Evolutionary conservation across 1,140 invertebrate species (phyloP), one percentile per base, ranked within the genome.

Genomic region (Geopemphigus sp.): DNA sequence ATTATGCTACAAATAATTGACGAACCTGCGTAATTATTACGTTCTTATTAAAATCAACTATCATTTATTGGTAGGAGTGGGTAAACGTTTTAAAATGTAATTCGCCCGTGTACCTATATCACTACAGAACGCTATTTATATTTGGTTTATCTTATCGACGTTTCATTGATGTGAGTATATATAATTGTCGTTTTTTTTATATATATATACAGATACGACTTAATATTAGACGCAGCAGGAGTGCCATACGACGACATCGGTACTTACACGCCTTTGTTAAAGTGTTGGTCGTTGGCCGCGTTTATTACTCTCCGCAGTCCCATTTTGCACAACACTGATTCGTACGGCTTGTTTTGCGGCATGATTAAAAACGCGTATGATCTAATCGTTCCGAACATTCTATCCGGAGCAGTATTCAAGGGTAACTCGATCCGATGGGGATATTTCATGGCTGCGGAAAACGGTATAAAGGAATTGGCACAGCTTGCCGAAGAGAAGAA

Each of bases 301-400:
- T 97, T 93, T 84, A 91, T 98, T 80, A 94, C 94, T 22, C 88
- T 98, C 70, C 91, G 91, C 74, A 90, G 93, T 29, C 95, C 96
- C 1, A 83, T 97, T 78, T 85, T 98, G 82, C 87, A 88, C 80
- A 94, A 95, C 85, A 89, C 92, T 4, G 96, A 98, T 87, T 85
- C 89, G 66, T 87, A 90, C 84, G 96, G 96, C 1, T 73, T 97
- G 29, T 81, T 89, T 12, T 83, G 86, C 17, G 92, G 93, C 54
- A 83, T 87, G 0, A 72, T 89, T 0, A 88, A 87, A 80, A 92
- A 91, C 85, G 84, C 89, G 22, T 82, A 83, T 0, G 85, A 90
- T 83, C 83, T 92, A 24, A 63, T 91, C 0, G 84, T 85, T 73
- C 84, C 87, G 8, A 92, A 92, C 85, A 83, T 90, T 6, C 85